A percentile compares a stretch with the other conserved stretches of the same genome.
phyloP scores from a whole-genome alignment of 2,888 invertebrate species.

The Dryococelus australis region DNA sequence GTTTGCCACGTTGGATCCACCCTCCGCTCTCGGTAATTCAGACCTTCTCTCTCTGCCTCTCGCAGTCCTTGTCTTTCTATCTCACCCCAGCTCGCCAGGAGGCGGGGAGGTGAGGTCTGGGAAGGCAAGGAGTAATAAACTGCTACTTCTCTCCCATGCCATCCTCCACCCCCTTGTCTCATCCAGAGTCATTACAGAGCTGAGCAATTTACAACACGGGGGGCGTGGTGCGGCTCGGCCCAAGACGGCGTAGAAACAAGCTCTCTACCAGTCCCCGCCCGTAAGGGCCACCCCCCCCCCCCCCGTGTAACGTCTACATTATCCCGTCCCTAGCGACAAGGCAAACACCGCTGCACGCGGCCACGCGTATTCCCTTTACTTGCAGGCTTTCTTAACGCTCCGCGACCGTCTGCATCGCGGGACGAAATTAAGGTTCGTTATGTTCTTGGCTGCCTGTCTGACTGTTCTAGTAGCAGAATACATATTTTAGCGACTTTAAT shows the following conservation, averaged over 20 bases:
- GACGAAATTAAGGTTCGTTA: no score
- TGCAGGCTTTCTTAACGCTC: no score
- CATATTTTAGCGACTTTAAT: no score
- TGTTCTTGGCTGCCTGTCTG: no score
- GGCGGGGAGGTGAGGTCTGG: not conserved
- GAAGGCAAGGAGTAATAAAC: not conserved
- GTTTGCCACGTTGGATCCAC: not conserved
- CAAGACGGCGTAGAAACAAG: not conserved
- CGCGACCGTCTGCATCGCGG: no score
- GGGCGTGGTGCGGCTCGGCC: not conserved
- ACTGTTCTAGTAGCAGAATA: no score
- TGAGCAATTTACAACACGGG: not conserved
- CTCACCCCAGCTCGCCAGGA: not conserved
- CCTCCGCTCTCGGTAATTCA: not conserved
- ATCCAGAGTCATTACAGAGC: slow-evolving; percentile 9
- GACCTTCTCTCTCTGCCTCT: not conserved
- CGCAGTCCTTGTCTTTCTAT: not conserved
- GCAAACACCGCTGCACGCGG: no score
- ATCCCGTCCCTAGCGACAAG: no score
- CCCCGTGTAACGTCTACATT: no score
- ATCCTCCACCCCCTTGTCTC: not conserved
- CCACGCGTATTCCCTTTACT: no score
- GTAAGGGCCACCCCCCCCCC: no score
- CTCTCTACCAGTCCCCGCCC: not conserved
- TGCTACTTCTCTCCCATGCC: not conserved